phyloP scores from a whole-genome alignment of 2,797 vertebrate genomes.

The Gouania willdenowi region DNA sequence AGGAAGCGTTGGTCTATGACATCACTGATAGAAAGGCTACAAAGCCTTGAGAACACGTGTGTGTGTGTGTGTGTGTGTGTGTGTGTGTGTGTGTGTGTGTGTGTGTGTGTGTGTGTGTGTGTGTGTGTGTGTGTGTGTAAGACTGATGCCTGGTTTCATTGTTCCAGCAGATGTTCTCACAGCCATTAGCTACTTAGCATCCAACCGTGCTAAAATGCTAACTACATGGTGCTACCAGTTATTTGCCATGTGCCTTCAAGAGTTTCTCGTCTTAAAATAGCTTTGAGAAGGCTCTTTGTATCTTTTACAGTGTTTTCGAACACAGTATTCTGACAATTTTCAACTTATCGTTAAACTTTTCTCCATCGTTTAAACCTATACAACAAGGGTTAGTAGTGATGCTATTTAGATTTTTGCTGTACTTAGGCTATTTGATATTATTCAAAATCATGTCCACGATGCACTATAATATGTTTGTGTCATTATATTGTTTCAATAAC shows the following conservation, averaged over 20 bases:
- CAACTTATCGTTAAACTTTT: too few species aligned
- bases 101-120: neutral
- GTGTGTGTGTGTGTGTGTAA: neutral
- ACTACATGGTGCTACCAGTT: conserved; percentile 20
- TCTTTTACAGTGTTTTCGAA: too few species aligned
- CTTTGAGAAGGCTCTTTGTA: too few species aligned
- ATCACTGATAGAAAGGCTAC: conserved; percentile 3
- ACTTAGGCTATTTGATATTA: too few species aligned
- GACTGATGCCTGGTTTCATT: conserved; percentile 51
- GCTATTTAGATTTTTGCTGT: too few species aligned
- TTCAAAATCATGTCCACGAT: too few species aligned
- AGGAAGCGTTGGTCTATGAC: neutral
- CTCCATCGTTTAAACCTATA: too few species aligned
- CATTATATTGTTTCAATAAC: too few species aligned
- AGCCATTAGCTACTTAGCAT: conserved; percentile 56
- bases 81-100: neutral
- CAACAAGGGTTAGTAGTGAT: too few species aligned
- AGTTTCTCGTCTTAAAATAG: too few species aligned
- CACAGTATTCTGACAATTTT: too few species aligned
- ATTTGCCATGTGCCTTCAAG: neutral
- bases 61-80: neutral
- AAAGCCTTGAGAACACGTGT: conserved; percentile 40
- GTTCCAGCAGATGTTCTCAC: conserved; percentile 47
- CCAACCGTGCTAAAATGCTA: conserved; percentile 53
- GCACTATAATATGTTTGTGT: too few species aligned